These are phyloP conservation scores for Cephonodes hylas DNA, from an alignment of 2,888 invertebrate species.

Conservation along the genomic window DNA sequence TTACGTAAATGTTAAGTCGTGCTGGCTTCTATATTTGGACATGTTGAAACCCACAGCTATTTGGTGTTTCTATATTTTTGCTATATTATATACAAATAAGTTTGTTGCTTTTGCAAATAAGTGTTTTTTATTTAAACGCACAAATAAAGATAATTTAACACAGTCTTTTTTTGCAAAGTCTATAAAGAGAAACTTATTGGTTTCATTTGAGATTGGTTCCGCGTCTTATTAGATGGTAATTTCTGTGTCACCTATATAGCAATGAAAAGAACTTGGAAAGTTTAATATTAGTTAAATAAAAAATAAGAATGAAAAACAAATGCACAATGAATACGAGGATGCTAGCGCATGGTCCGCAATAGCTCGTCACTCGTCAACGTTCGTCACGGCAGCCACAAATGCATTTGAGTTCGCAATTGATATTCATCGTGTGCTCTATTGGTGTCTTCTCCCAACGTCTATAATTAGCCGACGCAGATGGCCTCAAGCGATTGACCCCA, in stretches of 20 bases:
- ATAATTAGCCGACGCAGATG: slow-evolving; percentile 77
- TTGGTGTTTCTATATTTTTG: neutral
- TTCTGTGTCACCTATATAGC: too few relatives aligned
- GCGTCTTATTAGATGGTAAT: too few relatives aligned
- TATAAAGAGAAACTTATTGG: too few relatives aligned
- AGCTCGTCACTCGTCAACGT: neutral
- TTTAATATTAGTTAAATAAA: too few relatives aligned
- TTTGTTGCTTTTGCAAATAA: too few relatives aligned
- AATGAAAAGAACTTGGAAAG: too few relatives aligned
- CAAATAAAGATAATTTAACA: too few relatives aligned
- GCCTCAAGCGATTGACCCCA: slow-evolving; percentile 79
- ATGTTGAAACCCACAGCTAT: neutral
- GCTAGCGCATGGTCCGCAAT: neutral
- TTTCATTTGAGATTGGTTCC: too few relatives aligned
- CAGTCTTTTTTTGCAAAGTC: too few relatives aligned
- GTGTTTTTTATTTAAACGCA: too few relatives aligned
- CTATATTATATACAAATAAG: too few relatives aligned
- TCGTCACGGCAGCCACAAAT: slow-evolving; percentile 25
- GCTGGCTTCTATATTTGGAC: neutral
- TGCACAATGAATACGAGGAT: neutral
- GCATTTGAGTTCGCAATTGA: slow-evolving; percentile 55
- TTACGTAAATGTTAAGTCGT: neutral
- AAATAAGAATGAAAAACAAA: neutral
- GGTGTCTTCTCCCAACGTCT: slow-evolving; percentile 62
- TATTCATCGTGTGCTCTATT: slow-evolving; percentile 62